A percentile compares a stretch with the other conserved stretches of the same genome.
Evolutionary conservation across 1,140 invertebrate species (phyloP).

Genomic region (Hypsibius dujardini): DNA sequence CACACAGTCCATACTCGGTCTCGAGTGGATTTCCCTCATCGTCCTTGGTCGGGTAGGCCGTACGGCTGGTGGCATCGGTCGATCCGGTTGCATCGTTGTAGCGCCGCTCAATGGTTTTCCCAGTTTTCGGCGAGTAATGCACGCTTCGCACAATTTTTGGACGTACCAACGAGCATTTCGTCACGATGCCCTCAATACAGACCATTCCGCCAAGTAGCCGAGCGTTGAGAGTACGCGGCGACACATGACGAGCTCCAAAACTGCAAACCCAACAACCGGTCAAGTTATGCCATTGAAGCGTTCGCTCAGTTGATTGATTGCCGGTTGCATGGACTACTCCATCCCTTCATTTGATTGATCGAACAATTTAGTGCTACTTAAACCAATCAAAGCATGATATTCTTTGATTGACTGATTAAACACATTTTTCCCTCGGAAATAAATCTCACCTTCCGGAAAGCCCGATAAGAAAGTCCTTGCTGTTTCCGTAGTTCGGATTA

Average conservation of each 20-base stretch:
- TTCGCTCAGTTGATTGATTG: neutral
- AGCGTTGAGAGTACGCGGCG: conserved; percentile 73
- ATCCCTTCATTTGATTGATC: too few species aligned
- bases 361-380: too few species aligned
- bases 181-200: conserved; percentile 96
- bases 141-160: conserved; percentile 91
- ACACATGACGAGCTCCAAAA: conserved; percentile 91
- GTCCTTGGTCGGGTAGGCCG: conserved; percentile 90
- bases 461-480: conserved; percentile 70
- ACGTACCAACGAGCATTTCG: conserved; percentile 77
- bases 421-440: too few species aligned
- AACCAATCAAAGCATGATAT: too few species aligned
- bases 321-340: neutral
- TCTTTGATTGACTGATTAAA: too few species aligned
- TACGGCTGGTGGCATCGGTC: conserved; percentile 66
- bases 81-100: conserved; percentile 94
- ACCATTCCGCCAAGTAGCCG: conserved; percentile 74
- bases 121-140: conserved; percentile 48
- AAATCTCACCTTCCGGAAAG: conserved; percentile 60
- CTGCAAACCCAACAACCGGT: conserved; percentile 34
- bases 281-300: neutral
- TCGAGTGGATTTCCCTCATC: conserved; percentile 92
- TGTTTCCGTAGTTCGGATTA: conserved; percentile 64
- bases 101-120: conserved; percentile 74
- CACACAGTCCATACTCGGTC: conserved; percentile 86